Conservation (phyloP, 2,113 vertebrate genomes). For the Heterotis niloticus region DNA sequence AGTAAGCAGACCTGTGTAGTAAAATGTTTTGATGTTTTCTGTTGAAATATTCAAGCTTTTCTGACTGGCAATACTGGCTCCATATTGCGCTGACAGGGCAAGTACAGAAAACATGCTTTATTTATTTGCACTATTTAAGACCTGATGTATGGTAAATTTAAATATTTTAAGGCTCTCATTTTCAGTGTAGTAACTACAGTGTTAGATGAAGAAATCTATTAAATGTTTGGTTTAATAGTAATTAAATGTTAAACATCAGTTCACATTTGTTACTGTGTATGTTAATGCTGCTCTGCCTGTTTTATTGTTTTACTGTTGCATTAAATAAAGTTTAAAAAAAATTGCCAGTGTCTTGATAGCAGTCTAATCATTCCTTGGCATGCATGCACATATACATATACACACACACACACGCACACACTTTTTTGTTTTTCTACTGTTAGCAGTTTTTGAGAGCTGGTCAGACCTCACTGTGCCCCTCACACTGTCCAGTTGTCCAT, state of each 20-base stretch:
- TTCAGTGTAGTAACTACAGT: too few species aligned
- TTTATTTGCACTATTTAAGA: constrained; percentile 15
- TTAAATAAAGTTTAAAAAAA: constrained; percentile 4
- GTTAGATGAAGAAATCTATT: too few species aligned
- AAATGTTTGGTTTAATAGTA: background rate
- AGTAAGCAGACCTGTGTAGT: background rate
- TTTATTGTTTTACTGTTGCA: background rate
- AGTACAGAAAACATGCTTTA: background rate
- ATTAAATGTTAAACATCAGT: background rate
- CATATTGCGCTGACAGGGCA: background rate
- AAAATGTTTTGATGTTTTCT: background rate
- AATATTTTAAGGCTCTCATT: too few species aligned
- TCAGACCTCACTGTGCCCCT: background rate
- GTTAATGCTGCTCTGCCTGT: background rate
- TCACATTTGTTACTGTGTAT: background rate
- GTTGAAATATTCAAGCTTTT: background rate
- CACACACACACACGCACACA: too few species aligned
- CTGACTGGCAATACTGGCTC: constrained; percentile 3
- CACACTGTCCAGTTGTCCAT: background rate
- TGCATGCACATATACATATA: too few species aligned
- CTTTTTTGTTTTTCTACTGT: too few species aligned
- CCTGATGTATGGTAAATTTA: background rate
- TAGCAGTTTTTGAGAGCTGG: too few species aligned
- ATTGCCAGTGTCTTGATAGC: background rate
- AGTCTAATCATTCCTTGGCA: too few species aligned